Conservation (phyloP, 2,113 vertebrate species). For the Campylorhamphus procurvoides region DNA sequence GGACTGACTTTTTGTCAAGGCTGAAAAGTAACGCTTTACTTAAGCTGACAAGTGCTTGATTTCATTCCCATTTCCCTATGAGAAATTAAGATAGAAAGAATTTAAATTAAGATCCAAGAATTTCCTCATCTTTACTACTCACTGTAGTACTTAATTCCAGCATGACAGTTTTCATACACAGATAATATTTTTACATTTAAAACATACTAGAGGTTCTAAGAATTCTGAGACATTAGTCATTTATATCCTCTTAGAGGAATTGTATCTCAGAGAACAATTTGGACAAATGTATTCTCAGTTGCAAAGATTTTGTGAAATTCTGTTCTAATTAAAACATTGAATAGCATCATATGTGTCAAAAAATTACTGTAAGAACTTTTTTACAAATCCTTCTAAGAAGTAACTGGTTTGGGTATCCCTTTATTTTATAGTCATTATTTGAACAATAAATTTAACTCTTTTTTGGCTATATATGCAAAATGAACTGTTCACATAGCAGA, state of each 20-base stretch:
- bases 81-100: neutral
- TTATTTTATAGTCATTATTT: neutral
- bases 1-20: neutral
- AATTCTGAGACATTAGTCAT: neutral
- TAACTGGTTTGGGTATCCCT: neutral
- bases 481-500: neutral
- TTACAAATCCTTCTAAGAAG: neutral
- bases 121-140: neutral
- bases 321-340: neutral
- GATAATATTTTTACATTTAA: neutral
- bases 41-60: neutral
- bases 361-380: neutral
- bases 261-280: neutral
- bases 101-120: neutral
- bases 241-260: neutral
- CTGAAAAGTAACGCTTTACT: neutral
- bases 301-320: neutral
- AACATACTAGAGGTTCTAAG: neutral
- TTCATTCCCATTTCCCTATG: neutral
- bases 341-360: neutral
- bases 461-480: neutral
- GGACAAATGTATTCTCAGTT: neutral
- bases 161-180: neutral
- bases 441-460: neutral
- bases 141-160: neutral